phyloP scores from a whole-genome alignment of 2,888 invertebrate species.

The Aporophyla lueneburgensis region DNA sequence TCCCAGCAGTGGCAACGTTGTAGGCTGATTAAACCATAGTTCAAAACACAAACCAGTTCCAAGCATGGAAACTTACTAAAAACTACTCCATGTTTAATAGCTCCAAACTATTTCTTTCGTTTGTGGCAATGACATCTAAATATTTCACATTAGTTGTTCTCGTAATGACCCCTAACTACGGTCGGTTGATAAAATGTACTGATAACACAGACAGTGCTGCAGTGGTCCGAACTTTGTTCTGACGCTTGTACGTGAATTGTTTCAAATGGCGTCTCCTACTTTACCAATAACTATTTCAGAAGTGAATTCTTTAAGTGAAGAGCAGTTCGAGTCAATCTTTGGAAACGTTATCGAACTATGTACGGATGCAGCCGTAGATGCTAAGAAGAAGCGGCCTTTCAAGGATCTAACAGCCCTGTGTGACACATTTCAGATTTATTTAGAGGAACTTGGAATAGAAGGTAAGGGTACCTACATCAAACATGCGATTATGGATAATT shows the following conservation, averaged over 20 bases:
- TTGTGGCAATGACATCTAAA: conserved; percentile 44
- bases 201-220: conserved; percentile 62
- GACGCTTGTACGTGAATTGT: conserved; percentile 23
- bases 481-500: neutral
- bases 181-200: conserved; percentile 59
- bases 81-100: conserved; percentile 6
- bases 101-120: conserved; percentile 35
- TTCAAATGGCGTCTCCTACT: conserved; percentile 44
- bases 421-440: conserved; percentile 88
- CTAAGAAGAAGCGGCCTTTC: conserved; percentile 90
- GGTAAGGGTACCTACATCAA: conserved; percentile 83
- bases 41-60: too few species aligned
- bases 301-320: conserved; percentile 89
- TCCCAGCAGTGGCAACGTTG: neutral
- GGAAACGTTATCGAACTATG: conserved; percentile 92
- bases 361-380: conserved; percentile 87
- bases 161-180: conserved; percentile 73
- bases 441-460: conserved; percentile 87
- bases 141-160: conserved; percentile 72
- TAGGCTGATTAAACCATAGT: neutral
- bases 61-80: neutral
- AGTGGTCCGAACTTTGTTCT: conserved; percentile 49
- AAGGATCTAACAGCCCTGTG: conserved; percentile 84
- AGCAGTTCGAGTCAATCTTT: conserved; percentile 91
- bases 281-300: conserved; percentile 82